Evolutionary conservation across 2,113 vertebrate species (phyloP).

Genomic region (Aptenodytes patagonicus): DNA sequence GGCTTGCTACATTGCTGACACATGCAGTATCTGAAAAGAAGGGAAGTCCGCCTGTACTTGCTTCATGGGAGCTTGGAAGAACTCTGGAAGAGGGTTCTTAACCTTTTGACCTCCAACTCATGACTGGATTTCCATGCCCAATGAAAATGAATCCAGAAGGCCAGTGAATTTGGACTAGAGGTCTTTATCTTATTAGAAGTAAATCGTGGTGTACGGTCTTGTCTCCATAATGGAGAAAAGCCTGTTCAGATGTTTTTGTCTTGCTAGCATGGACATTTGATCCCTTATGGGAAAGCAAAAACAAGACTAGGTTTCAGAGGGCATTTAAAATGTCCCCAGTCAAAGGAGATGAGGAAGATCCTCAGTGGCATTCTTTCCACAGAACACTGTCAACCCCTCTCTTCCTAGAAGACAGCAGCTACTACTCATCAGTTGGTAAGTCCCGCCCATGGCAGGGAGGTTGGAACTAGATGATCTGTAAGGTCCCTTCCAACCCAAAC

Average conservation of each 20-base stretch:
- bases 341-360: background rate
- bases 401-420: background rate
- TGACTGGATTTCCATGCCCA: background rate
- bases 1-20: background rate
- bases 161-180: background rate
- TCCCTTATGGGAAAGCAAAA: background rate
- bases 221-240: background rate
- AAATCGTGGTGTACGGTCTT: background rate
- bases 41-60: background rate
- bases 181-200: background rate
- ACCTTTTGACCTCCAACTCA: background rate
- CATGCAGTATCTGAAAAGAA: constrained; percentile 33
- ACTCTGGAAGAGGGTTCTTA: background rate
- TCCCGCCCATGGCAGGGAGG: background rate
- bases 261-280: background rate
- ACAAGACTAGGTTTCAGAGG: background rate
- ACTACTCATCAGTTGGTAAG: background rate
- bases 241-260: background rate
- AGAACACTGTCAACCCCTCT: background rate
- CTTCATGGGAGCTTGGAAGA: background rate
- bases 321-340: background rate
- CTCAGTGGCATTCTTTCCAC: background rate
- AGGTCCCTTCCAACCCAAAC: background rate
- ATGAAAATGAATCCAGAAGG: background rate
- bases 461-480: background rate